Evolutionary conservation across 2,113 vertebrate genomes (phyloP).

Genomic region (Coreoperca whiteheadi): DNA sequence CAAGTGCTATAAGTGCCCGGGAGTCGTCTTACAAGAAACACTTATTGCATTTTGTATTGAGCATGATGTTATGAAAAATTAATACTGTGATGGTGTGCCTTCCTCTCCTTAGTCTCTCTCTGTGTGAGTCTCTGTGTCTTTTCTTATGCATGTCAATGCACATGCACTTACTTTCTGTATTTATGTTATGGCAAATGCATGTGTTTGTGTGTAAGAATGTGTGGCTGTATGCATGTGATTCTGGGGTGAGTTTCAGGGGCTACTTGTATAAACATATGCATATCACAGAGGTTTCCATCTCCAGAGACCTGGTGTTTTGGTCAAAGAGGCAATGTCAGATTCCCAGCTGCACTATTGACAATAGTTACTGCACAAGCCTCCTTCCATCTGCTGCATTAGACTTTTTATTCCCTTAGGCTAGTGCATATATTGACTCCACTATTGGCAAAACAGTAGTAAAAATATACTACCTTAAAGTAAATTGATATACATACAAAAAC

Average conservation of each 20-base stretch:
- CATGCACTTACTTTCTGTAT: slow-evolving; percentile 24
- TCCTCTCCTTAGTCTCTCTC: slow-evolving; percentile 66
- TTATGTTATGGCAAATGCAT: slow-evolving; percentile 33
- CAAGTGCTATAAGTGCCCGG: slow-evolving; percentile 84
- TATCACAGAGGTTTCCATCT: slow-evolving; percentile 58
- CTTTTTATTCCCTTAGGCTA: slow-evolving; percentile 66
- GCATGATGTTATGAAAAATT: slow-evolving; percentile 88
- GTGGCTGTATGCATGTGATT: slow-evolving; percentile 25
- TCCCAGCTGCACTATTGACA: slow-evolving; percentile 71
- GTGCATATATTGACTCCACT: slow-evolving; percentile 77
- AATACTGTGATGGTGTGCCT: slow-evolving; percentile 75
- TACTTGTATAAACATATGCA: slow-evolving; percentile 40
- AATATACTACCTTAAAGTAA: slow-evolving; percentile 72
- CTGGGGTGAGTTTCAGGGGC: neutral
- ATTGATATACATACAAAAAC: slow-evolving; percentile 66
- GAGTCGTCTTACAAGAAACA: slow-evolving; percentile 88
- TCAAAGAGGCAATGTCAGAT: slow-evolving; percentile 59
- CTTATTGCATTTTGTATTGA: slow-evolving; percentile 88
- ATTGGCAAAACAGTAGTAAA: slow-evolving; percentile 84
- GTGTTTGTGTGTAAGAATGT: slow-evolving; percentile 31
- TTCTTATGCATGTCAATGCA: slow-evolving; percentile 37
- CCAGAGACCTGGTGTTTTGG: slow-evolving; percentile 52
- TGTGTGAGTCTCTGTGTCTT: slow-evolving; percentile 37
- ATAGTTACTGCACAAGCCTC: slow-evolving; percentile 65
- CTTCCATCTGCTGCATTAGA: slow-evolving; percentile 72